Base-by-base conservation (phyloP, 2,888 invertebrate genomes). In the Eilema griseolum region DNA sequence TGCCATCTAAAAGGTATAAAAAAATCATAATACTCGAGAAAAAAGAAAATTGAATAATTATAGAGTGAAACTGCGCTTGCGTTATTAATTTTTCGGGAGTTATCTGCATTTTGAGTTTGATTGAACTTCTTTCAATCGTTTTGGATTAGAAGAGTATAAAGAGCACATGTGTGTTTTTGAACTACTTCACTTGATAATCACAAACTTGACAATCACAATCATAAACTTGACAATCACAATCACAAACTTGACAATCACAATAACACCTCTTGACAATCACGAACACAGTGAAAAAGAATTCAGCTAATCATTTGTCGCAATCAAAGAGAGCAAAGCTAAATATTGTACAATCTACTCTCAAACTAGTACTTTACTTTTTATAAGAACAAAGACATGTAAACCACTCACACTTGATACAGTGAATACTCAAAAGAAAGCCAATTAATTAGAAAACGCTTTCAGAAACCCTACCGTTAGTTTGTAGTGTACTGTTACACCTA, bases 381-480 rank as follows among this genome's bases (percentile, higher is more conserved):
- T 16, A 20, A 11, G 5, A 20, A 41, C 2, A 3, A 5, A 24
- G 16, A 8, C 46, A 46, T 20, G 46, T 41, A 52, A n/a, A 14
- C 56, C 31, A 56, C 41, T 26, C 7, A 41, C 2, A 56, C 31
- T 65, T 65, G 65, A 56, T 57, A 61, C 8, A 23, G 12, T 61
- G 46, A 7, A n/a, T 61, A 31, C 23, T 28, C 26, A 24, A 41
- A 52, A 56, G 56, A 57, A 26, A 67, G 16, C 52, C 23, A 67
- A 67, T 61, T 61, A 67, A 67, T 61, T 28, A 52, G 24, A 46
- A 61, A 67, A 24, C 61, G 28, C 64, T 71, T 60, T 61, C n/a
- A 65, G 64, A 64, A 61, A 64, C 52, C 66, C 20, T 26, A 61
- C 56, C 60, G n/a, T 16, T 28, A 56, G 16, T 24, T 33, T 26